Evolutionary conservation across 1,140 invertebrate species (phyloP).

Genomic region (Pantala flavescens): DNA sequence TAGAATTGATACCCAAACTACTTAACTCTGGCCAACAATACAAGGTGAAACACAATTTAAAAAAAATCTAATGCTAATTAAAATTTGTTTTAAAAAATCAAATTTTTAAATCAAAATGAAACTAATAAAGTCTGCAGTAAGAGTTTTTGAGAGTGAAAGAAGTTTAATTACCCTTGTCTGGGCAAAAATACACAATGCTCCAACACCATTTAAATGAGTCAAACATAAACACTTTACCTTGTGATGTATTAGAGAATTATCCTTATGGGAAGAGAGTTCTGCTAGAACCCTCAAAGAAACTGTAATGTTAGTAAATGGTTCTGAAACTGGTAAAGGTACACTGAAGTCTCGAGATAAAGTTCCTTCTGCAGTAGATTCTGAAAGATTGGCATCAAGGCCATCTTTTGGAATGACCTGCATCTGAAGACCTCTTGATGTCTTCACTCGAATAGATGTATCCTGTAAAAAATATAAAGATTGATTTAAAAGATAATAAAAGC

Average conservation of each 20-base stretch:
- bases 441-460: constrained; percentile 38
- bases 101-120: no score
- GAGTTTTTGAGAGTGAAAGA: no score
- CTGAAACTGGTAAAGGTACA: constrained; percentile 48
- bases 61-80: no score
- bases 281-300: constrained; percentile 57
- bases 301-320: constrained; percentile 54
- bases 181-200: no score
- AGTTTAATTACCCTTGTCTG: no score
- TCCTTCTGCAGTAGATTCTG: not conserved
- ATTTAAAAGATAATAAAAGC: constrained; percentile 40
- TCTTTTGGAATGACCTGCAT: constrained; percentile 29
- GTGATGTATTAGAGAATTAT: constrained; percentile 55
- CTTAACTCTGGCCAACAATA: no score
- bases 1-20: no score
- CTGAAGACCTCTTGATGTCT: constrained; percentile 39
- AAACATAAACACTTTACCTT: constrained; percentile 42
- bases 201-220: no score
- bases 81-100: no score
- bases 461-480: constrained; percentile 37
- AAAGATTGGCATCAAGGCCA: not conserved
- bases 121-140: no score
- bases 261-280: constrained; percentile 55
- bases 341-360: constrained; percentile 45
- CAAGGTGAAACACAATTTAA: no score